phyloP scores from a whole-genome alignment of 2,113 vertebrate genomes.

The Urocynchramus pylzowi region DNA sequence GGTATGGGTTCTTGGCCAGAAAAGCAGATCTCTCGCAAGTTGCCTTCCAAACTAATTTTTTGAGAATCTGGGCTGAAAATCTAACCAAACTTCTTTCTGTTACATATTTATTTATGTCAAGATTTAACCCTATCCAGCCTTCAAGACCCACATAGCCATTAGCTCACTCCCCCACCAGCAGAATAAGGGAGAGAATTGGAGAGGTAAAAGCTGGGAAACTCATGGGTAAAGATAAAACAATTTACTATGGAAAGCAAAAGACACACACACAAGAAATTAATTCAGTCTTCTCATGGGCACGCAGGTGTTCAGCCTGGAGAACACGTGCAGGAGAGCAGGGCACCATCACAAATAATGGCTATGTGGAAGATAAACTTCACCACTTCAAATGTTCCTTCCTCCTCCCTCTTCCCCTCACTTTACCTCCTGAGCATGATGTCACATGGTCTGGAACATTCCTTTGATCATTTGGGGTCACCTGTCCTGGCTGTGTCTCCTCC shows the following conservation, averaged over 20 bases:
- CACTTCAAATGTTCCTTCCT: neutral
- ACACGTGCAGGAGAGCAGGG: neutral
- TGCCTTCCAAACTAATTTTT: neutral
- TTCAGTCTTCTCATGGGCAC: neutral
- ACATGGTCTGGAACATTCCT: neutral
- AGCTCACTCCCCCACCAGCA: neutral
- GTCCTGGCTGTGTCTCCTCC: neutral
- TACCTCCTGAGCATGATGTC: too few species aligned
- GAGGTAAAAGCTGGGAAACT: neutral
- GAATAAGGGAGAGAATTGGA: accelerated
- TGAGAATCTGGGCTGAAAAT: neutral
- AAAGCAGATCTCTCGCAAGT: neutral
- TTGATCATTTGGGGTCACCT: neutral
- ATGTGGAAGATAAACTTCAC: neutral
- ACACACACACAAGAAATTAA: neutral
- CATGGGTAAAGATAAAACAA: accelerated
- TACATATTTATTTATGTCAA: neutral
- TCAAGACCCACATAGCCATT: too few species aligned
- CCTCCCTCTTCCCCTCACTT: neutral
- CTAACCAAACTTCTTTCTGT: neutral
- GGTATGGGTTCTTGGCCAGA: accelerated
- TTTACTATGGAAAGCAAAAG: neutral
- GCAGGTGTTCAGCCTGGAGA: too few species aligned
- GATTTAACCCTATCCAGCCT: neutral
- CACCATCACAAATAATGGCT: neutral